Base-by-base conservation (phyloP, 2,797 vertebrate species). In the Enteromius radiatus region DNA sequence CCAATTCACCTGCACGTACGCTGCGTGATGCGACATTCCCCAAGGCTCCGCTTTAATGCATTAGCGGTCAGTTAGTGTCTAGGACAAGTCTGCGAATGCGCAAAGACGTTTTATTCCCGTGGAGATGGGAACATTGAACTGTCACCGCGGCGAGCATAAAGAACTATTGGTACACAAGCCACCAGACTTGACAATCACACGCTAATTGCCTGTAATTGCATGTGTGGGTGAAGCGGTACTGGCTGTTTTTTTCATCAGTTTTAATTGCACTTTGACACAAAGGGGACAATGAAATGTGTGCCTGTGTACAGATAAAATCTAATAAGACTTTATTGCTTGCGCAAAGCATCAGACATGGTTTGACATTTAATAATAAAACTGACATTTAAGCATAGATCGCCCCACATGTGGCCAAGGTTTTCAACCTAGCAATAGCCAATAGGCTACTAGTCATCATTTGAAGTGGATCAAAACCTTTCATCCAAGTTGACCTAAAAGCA, bases 1-100 rank as follows among this genome's bases (percentile, higher is more conserved):
- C 47, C 65, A 75, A 82, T 77, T 83, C 68, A 68, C 41, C 85
- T 81, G 56, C 79, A 64, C 71, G 14, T 33, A 69, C 65, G 49
- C 80, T 77, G 64, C 83, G 78, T 87, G 83, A 77, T 75, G 65
- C 67, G 67, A 73, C 68, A 54, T 78, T 69, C 80, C 84, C 76
- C 26, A 31, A 52, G 76, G 76, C 76, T 80, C 21, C 38, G 74
- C 76, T 76, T 82, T 43, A 52, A 56, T 11, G 21, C 31, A 49
- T 26, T 49, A 23, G 21, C 76, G 67, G 8, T 17, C 47, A 14
- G 26, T 75, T 43, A 78, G 52, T 65, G 23, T 14, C 23, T 10
- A 26, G 61, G 10, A 81, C 17, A 28, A 11, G 47, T 69, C 15
- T 63, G 67, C 12, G 67, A 23, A 73, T 21, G 15, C 17, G 28